Evolutionary conservation across 1,140 invertebrate species (phyloP), one percentile per base, ranked within the genome.

Genomic region (Ceratoteleas bidentatus): DNA sequence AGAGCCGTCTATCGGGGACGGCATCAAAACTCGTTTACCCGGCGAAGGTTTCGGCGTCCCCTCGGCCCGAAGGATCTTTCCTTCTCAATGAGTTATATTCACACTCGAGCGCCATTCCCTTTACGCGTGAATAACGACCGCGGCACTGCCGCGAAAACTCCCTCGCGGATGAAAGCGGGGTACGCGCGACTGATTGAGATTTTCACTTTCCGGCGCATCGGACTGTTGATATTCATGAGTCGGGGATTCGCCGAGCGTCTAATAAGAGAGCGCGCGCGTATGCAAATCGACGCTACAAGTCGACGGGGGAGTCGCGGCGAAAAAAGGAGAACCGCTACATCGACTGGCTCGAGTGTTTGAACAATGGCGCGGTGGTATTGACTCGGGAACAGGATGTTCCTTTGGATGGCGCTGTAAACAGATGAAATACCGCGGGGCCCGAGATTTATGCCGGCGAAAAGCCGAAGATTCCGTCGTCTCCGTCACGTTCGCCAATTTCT

Each of bases 21-120:
- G 16, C 77, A 73, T 81, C 74, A 74, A 69, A 74, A 69, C 74
- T 62, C 74, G 58, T 78, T 74, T 74, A 66, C 68, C 45, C 56
- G 60, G 11, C 24, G 68, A 78, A 57, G 52, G 45, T 45, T 68
- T 54, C 14, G 52, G 32, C 40, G 62, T 69, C 69, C 64, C 77
- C 64, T 57, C 50, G 58, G 49, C 52, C 61, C 56, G 34, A 64
- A 80, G 72, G 64, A 79, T 79, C 81, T 76, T 83, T 79, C 81
- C 75, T 79, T 78, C 57, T 70, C 72, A 73, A 84, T 77, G 75
- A 80, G 69, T 80, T 80, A 80, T 80, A 84, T 84, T 80, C 72
- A 77, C 76, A 80, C 76, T 69, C 81, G 54, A 72, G 45, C 68
- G 72, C 70, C 50, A 73, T 84, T 84, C 73, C 73, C 61, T 80